phyloP scores from a whole-genome alignment of 1,140 invertebrate genomes.

The Hyles vespertilio region DNA sequence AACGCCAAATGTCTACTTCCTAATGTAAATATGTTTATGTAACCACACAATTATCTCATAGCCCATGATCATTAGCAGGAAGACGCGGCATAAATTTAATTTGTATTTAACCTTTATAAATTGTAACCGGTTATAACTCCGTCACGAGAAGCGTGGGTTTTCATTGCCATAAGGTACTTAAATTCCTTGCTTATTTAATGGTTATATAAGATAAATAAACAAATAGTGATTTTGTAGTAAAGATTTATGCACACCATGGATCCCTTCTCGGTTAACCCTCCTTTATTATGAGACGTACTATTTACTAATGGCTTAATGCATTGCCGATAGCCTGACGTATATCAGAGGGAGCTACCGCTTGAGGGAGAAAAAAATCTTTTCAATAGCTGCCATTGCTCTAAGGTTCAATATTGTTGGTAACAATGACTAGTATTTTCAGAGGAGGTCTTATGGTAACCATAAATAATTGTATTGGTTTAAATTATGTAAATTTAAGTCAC shows the following conservation, averaged over 20 bases:
- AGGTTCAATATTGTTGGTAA: no score
- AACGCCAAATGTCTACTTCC: no score
- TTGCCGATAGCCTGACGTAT: constrained; percentile 41
- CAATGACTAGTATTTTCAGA: background rate
- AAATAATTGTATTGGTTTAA: constrained; percentile 1
- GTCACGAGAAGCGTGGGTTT: constrained; percentile 22
- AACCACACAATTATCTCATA: no score
- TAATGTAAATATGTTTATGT: no score
- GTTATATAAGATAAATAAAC: no score
- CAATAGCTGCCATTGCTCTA: no score
- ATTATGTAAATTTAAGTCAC: constrained; percentile 5
- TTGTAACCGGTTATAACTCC: constrained; percentile 17
- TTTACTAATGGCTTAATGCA: constrained; percentile 66
- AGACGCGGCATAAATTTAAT: constrained; percentile 21
- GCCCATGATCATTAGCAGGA: background rate
- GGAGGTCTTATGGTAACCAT: background rate
- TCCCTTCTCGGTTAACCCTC: background rate
- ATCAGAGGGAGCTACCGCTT: constrained; percentile 27
- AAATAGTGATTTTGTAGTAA: no score
- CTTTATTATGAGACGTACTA: constrained; percentile 28
- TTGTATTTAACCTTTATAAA: constrained; percentile 20
- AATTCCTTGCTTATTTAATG: background rate
- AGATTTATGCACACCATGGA: no score
- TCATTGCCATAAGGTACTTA: constrained; percentile 17
- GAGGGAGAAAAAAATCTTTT: constrained; percentile 9